Evolutionary conservation across 2,113 vertebrate genomes (phyloP).

Genomic region (Stigmatopora nigra): DNA sequence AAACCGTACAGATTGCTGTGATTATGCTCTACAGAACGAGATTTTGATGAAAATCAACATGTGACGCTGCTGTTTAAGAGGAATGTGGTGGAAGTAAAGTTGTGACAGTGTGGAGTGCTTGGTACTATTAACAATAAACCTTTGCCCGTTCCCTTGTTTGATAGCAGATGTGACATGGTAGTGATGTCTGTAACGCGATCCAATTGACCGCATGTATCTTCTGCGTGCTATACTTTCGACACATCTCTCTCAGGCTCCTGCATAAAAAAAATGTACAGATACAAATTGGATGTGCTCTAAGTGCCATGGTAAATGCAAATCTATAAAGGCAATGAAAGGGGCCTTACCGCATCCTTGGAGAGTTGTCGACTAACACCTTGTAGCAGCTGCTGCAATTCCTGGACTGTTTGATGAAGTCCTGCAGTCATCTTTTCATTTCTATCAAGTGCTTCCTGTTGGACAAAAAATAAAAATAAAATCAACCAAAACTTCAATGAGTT

Average conservation of each 20-base stretch:
- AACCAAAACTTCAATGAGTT: no score
- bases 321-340: neutral
- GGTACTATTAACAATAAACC: slow-evolving; percentile 43
- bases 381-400: slow-evolving; percentile 86
- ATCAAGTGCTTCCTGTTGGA: slow-evolving; percentile 78
- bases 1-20: slow-evolving; percentile 50
- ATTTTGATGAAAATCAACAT: slow-evolving; percentile 42
- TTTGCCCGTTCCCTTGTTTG: slow-evolving; percentile 29
- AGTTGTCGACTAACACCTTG: slow-evolving; percentile 82
- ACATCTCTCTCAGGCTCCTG: slow-evolving; percentile 60
- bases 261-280: slow-evolving; percentile 6
- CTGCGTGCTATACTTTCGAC: slow-evolving; percentile 55
- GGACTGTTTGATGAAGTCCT: slow-evolving; percentile 84
- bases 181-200: slow-evolving; percentile 51
- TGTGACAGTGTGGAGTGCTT: slow-evolving; percentile 44
- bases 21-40: slow-evolving; percentile 39
- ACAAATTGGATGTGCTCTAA: neutral
- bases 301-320: neutral
- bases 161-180: slow-evolving; percentile 39
- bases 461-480: neutral
- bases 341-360: slow-evolving; percentile 57
- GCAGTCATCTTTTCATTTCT: slow-evolving; percentile 76
- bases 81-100: slow-evolving; percentile 57
- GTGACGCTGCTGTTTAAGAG: slow-evolving; percentile 47
- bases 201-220: slow-evolving; percentile 25